Evolutionary conservation across 2,797 vertebrate species (phyloP).

Genomic region (Silurus lanzhouensis): DNA sequence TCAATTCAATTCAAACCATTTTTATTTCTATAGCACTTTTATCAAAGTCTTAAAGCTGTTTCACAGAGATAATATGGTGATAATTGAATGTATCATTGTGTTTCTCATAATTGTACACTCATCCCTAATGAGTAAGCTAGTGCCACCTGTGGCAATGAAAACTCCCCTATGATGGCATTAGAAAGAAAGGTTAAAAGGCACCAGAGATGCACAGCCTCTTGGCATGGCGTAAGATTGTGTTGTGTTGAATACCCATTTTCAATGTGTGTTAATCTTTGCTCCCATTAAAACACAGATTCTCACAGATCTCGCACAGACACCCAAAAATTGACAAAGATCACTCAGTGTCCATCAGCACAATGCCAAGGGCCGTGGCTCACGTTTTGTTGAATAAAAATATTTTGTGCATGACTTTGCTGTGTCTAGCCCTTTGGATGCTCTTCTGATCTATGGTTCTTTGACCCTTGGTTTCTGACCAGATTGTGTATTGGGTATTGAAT

Average conservation of each 20-base stretch:
- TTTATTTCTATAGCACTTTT: too few species aligned
- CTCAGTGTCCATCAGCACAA: not conserved
- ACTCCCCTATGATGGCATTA: too few species aligned
- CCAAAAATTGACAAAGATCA: not conserved
- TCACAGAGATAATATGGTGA: too few species aligned
- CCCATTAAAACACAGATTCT: not conserved
- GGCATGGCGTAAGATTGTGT: not conserved
- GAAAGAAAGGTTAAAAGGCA: too few species aligned
- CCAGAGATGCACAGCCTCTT: not conserved
- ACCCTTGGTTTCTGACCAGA: not conserved
- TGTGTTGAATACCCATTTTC: not conserved
- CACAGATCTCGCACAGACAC: not conserved
- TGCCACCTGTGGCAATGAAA: too few species aligned
- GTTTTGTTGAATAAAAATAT: not conserved
- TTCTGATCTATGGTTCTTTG: not conserved
- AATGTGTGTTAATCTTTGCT: not conserved
- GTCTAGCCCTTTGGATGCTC: not conserved
- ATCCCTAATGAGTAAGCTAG: too few species aligned
- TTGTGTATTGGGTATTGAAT: not conserved
- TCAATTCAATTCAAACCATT: too few species aligned
- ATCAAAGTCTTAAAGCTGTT: too few species aligned
- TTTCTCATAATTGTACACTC: too few species aligned
- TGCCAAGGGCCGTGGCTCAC: not conserved
- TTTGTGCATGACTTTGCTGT: not conserved
- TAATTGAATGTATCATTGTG: too few species aligned